These are phyloP conservation scores for Glyptemys insculpta DNA, from an alignment of 2,797 vertebrate genomes.

Conservation along the genomic window DNA sequence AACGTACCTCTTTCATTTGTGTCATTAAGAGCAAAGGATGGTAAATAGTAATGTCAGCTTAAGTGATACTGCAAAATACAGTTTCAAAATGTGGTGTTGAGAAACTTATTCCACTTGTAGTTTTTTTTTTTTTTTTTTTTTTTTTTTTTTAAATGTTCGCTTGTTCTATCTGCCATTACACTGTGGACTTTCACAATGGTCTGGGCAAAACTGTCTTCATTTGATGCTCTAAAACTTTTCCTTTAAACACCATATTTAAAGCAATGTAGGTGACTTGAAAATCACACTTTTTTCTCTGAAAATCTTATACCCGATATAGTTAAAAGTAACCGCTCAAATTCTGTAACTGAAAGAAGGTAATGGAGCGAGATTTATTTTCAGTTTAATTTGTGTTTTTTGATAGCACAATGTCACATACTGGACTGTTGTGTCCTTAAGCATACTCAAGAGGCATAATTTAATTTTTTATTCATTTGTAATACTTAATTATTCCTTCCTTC, in stretches of 20 bases:
- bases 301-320: background rate
- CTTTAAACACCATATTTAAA: background rate
- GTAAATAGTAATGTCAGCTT: background rate
- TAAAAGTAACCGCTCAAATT: background rate
- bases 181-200: background rate
- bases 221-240: background rate
- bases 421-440: fast-evolving
- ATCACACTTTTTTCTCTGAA: background rate
- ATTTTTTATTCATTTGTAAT: background rate
- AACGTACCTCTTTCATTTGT: background rate
- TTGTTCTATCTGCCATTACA: background rate
- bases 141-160: background rate
- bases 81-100: background rate
- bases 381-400: background rate
- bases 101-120: background rate
- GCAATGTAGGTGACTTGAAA: background rate
- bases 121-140: background rate
- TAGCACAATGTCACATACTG: background rate
- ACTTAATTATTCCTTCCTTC: background rate
- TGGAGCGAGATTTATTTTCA: background rate
- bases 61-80: background rate
- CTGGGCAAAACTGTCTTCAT: background rate
- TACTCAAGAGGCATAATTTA: background rate
- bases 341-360: background rate
- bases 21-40: background rate